These are phyloP conservation scores for Dreissena polymorpha DNA, from an alignment of 1,140 invertebrate genomes.

Conservation along the genomic window DNA sequence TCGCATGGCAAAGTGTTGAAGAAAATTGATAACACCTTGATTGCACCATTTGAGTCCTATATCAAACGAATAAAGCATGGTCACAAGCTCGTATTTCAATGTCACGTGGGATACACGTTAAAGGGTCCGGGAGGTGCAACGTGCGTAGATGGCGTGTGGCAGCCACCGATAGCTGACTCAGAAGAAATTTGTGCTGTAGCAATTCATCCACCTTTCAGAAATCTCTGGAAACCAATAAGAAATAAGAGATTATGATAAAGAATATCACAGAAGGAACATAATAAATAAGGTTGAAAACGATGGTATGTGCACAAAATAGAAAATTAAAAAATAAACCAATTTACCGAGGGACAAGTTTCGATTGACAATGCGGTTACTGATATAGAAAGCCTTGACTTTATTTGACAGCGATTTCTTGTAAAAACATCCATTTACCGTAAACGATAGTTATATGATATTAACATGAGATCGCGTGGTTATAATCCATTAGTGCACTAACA, in stretches of 20 bases:
- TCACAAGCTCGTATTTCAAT: slow-evolving; percentile 91
- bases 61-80: slow-evolving; percentile 70
- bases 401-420: too few species aligned
- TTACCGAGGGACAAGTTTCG: too few species aligned
- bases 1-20: slow-evolving; percentile 66
- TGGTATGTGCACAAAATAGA: too few species aligned
- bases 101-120: slow-evolving; percentile 93
- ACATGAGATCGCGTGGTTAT: too few species aligned
- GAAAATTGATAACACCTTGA: slow-evolving; percentile 56
- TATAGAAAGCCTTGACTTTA: too few species aligned
- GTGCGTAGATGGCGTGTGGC: slow-evolving; percentile 93
- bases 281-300: too few species aligned
- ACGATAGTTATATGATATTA: too few species aligned
- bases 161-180: slow-evolving; percentile 80
- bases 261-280: too few species aligned
- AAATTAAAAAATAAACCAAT: too few species aligned
- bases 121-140: slow-evolving; percentile 94
- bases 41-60: slow-evolving; percentile 62
- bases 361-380: too few species aligned
- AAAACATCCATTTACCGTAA: too few species aligned
- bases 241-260: not conserved
- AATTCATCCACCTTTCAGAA: slow-evolving; percentile 43
- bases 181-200: slow-evolving; percentile 30
- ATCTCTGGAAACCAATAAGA: slow-evolving; percentile 35
- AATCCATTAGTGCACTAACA: too few species aligned